Percentiles rank a stretch among this genome's conserved stretches.
Evolutionary conservation across 2,888 invertebrate genomes (phyloP).

Genomic region (Barypeithes pellucidus): DNA sequence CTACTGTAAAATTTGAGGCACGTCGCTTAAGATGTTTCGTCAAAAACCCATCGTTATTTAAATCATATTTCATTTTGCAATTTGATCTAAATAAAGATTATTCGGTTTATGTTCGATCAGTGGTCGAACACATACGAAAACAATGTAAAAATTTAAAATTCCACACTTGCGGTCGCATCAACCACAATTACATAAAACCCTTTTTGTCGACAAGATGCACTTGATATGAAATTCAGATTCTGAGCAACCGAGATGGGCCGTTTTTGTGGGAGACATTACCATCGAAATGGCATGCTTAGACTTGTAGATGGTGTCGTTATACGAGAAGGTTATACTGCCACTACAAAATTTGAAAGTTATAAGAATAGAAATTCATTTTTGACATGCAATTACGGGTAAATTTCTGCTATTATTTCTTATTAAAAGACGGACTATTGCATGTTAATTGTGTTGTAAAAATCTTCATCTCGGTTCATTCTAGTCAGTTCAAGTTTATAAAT

Average conservation of each 20-base stretch:
- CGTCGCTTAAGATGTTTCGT: too few relatives aligned
- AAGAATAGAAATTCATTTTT: neutral
- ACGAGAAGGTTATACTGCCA: constrained; percentile 39
- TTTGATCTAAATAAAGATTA: too few relatives aligned
- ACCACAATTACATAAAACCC: constrained; percentile 51
- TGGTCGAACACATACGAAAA: constrained; percentile 37
- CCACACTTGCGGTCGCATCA: constrained; percentile 50
- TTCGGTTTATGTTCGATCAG: neutral
- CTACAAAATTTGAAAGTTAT: constrained; percentile 2
- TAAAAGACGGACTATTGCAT: too few relatives aligned
- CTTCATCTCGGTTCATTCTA: too few relatives aligned
- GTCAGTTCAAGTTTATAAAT: too few relatives aligned
- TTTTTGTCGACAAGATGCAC: constrained; percentile 51
- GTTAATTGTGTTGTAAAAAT: too few relatives aligned
- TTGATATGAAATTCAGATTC: constrained; percentile 51
- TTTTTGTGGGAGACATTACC: constrained; percentile 51
- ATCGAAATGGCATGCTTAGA: constrained; percentile 52
- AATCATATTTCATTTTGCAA: too few relatives aligned
- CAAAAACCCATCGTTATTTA: constrained; percentile 49
- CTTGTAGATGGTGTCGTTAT: constrained; percentile 43
- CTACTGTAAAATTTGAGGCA: constrained; percentile 52
- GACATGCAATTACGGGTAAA: too few relatives aligned
- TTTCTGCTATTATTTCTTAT: too few relatives aligned
- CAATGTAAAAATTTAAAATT: constrained; percentile 54
- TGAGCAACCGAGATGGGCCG: constrained; percentile 44